Base-by-base conservation (phyloP, 2,888 invertebrate species). In the Thumatha senex region DNA sequence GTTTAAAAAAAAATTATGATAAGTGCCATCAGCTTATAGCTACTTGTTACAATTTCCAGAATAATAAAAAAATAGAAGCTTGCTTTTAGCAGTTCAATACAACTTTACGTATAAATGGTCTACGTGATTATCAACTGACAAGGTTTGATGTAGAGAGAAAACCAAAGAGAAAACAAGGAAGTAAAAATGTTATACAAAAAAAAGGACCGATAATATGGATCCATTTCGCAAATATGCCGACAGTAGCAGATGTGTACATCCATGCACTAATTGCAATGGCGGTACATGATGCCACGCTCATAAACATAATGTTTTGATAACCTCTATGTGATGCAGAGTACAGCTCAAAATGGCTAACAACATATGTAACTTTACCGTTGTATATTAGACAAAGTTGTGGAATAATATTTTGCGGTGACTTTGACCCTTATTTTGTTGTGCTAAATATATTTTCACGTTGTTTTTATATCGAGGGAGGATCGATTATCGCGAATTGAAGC, bases 191-290 rank as follows among this genome's bases (percentile, higher is more conserved):
- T 2, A 24, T 24, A 24, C 18, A 24, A 24, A 24, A 24, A 24
- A 24, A 5, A 24, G 18, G 5, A 2, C 5, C 18, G 18, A 24
- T 24, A 24, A 24, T 5, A 24, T 5, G 18, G 18, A 24, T 24
- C 18, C 18, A 24, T 24, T 24, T 24, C 18, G 5, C 18, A 24
- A 2, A 24, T 24, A 4, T 5, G 18, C 18, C 5, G 2, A 24
- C 63, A 72, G 70, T 67, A 68, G 51, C 58, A 60, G 58, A 72
- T 60, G 67, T 50, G 65, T 52, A 56, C 68, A 63, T 67, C 67
- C 65, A 63, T 57, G 66, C 62, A 63, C 70, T 74, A 74, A 74
- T 74, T 70, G 75, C 66, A 69, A 61, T 56, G 56, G 53, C 60
- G 49, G 63, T 61, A 64, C 53, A 62, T 56, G 60, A 68, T 63